Evolutionary conservation across 2,888 invertebrate genomes (phyloP).

Genomic region (Phaonia tiefii): DNA sequence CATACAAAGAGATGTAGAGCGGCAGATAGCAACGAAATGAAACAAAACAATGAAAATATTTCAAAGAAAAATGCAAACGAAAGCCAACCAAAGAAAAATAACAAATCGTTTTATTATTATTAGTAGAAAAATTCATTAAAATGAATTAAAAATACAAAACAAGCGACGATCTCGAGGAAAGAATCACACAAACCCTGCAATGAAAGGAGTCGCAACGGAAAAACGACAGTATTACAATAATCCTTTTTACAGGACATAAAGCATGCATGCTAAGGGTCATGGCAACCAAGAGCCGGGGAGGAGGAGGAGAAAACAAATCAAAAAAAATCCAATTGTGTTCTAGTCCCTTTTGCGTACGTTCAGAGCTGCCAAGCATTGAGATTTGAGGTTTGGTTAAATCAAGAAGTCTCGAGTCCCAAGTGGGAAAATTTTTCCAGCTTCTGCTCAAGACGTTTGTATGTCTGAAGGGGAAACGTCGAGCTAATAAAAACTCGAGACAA

Average conservation of each 20-base stretch:
- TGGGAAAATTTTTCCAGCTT: no score
- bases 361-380: no score
- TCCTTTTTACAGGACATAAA: slow-evolving; percentile 42
- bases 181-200: slow-evolving; percentile 1
- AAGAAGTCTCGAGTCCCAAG: no score
- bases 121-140: slow-evolving; percentile 50
- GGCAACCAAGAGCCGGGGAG: slow-evolving; percentile 17
- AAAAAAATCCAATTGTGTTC: no score
- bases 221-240: slow-evolving; percentile 39
- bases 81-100: slow-evolving; percentile 31
- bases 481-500: no score
- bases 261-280: slow-evolving; percentile 28
- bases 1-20: slow-evolving; percentile 3
- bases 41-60: slow-evolving; percentile 10
- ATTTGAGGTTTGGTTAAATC: no score
- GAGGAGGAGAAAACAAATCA: no score
- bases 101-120: slow-evolving; percentile 42
- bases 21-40: not conserved
- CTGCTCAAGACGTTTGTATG: no score
- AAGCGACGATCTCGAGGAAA: slow-evolving; percentile 2
- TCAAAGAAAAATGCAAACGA: slow-evolving; percentile 26
- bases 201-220: slow-evolving; percentile 2
- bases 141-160: slow-evolving; percentile 43
- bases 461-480: no score
- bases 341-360: no score